phyloP scores from a whole-genome alignment of 2,797 vertebrate genomes.

The Toxotes lorentzi region DNA sequence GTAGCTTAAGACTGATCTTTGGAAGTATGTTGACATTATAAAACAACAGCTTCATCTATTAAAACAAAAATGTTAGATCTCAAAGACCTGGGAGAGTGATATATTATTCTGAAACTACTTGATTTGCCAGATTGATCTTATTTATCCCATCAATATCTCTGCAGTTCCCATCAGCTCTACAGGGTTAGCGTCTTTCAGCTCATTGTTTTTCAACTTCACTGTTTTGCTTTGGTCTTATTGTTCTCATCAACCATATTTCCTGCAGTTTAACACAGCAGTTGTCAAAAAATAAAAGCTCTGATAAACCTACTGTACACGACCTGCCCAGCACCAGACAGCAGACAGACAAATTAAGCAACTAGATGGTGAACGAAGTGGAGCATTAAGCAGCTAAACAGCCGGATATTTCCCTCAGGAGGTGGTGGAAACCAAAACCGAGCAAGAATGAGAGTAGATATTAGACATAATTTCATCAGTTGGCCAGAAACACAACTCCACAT shows the following conservation, averaged over 20 bases:
- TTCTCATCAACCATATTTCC: not conserved
- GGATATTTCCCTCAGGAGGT: not conserved
- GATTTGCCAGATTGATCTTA: not conserved
- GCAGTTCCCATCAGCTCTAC: too few relatives aligned
- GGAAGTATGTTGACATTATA: not conserved
- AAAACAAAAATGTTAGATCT: not conserved
- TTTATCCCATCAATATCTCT: not conserved
- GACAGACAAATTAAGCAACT: not conserved
- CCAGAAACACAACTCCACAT: too few relatives aligned
- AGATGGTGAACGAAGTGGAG: not conserved
- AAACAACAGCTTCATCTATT: not conserved
- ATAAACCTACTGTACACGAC: not conserved
- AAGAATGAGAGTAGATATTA: too few relatives aligned
- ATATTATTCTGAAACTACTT: not conserved
- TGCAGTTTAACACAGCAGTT: too few relatives aligned
- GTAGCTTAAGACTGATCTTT: constrained; percentile 40
- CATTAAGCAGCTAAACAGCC: too few relatives aligned
- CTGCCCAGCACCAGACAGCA: not conserved
- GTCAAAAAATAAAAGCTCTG: not conserved
- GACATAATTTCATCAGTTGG: not conserved
- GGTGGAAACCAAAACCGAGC: not conserved
- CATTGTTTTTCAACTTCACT: not conserved
- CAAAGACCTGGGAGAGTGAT: not conserved
- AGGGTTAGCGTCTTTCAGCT: not conserved
- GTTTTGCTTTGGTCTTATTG: not conserved